Evolutionary conservation across 2,113 vertebrate species (phyloP).

Genomic region (Cynocephalus volans): DNA sequence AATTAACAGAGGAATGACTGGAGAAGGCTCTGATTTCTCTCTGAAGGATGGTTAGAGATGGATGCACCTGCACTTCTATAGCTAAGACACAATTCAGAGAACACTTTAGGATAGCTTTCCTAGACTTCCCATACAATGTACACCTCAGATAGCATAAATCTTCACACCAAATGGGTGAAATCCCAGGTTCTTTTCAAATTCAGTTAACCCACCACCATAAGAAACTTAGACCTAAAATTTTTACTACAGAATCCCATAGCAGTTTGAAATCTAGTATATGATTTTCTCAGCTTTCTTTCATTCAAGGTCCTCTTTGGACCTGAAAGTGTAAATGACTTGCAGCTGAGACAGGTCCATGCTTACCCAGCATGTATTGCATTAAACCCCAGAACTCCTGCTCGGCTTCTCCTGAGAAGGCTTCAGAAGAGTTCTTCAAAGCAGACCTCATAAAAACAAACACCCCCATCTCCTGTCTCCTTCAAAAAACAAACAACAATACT

Average conservation of each 20-base stretch:
- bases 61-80: background rate
- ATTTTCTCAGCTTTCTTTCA: conserved; percentile 64
- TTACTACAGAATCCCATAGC: background rate
- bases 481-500: conserved; percentile 83
- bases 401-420: conserved; percentile 67
- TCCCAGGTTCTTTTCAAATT: conserved; percentile 50
- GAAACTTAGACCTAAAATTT: conserved; percentile 29
- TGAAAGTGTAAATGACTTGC: conserved; percentile 65
- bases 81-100: conserved; percentile 14
- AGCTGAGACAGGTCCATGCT: conserved; percentile 70
- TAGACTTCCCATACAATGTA: background rate
- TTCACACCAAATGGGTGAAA: conserved; percentile 48
- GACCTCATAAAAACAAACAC: conserved; percentile 73
- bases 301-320: conserved; percentile 61
- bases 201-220: conserved; percentile 12
- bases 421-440: conserved; percentile 83
- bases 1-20: background rate
- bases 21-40: background rate
- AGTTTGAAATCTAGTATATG: conserved; percentile 57
- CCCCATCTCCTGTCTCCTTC: conserved; percentile 62
- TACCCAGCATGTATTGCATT: background rate
- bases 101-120: background rate
- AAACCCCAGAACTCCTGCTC: conserved; percentile 48
- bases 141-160: background rate
- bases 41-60: background rate